Evolutionary conservation across 2,113 vertebrate species (phyloP), one percentile per base, ranked within the genome.

Genomic region (Corvus cornix): DNA sequence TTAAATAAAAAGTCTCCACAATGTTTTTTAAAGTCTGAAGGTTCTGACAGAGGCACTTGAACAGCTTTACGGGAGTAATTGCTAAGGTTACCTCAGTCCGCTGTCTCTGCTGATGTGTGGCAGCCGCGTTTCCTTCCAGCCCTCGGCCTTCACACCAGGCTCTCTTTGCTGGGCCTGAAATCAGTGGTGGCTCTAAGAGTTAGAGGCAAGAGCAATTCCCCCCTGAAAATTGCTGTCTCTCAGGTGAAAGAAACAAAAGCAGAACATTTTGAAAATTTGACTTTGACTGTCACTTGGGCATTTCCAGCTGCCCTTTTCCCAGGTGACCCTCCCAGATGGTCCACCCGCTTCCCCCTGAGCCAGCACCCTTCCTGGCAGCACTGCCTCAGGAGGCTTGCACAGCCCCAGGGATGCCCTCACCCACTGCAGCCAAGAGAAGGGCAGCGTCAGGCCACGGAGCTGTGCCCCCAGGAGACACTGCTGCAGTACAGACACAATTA

Each of bases 321-420:
- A 26, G 5, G 13, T 20, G 11, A 10, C 4, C 3, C 22, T 10
- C 37, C 14, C 2, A 6, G 43, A 67, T 4, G 4, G 6, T 18
- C 10, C 3, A 5, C 10, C 21, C 0, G 0, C 9, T 22, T 73
- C 5, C n/a, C 22, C 1, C 1, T 20, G 7, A n/a, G 2, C 49
- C 55, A 74, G 46, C 23, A 16, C 23, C 33, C 35, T n/a, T 60
- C 56, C 16, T 12, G 3, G 66, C 66, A 79, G 30, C 2, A 1
- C 49, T 55, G 56, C 26, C 46, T 22, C 70, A 20, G 6, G 6
- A 20, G 73, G 28, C 13, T 46, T 16, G 19, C 9, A 2, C 15
- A 31, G 64, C 28, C n/a, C 37, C 18, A 7, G 24, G 6, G 69
- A 44, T 58, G 66, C 16, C 17, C 26, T 73, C 55, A 31, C 21